phyloP scores from a whole-genome alignment of 2,797 vertebrate species.

The Sitta carolinensis region DNA sequence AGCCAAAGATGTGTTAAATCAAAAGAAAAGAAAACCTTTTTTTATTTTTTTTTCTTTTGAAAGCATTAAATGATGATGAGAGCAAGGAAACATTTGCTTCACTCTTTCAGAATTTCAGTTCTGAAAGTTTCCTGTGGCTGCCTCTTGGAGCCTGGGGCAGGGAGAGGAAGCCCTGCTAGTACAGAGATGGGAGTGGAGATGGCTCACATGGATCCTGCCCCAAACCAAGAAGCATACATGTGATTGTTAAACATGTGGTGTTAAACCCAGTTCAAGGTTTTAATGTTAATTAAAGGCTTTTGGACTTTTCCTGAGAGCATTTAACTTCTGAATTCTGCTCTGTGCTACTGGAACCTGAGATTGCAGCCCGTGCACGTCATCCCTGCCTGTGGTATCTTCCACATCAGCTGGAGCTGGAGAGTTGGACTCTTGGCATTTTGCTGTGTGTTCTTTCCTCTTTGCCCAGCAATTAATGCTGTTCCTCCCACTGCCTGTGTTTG shows the following conservation, averaged over 20 bases:
- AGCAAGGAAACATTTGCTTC: slow-evolving; percentile 29
- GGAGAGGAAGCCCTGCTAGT: not conserved
- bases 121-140: not conserved
- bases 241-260: accelerated
- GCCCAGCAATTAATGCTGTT: not conserved
- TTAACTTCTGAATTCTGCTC: not conserved
- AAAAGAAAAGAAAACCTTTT: not conserved
- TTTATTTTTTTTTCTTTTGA: not conserved
- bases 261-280: not conserved
- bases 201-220: not conserved
- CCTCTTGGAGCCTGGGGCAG: not conserved
- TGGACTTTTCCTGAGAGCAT: not conserved
- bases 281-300: not conserved
- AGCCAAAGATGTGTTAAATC: not conserved
- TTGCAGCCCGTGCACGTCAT: not conserved
- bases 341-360: not conserved
- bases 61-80: slow-evolving; percentile 9
- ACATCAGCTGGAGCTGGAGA: not conserved
- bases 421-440: slow-evolving; percentile 26
- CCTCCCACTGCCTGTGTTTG: accelerated
- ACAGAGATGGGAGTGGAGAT: not conserved
- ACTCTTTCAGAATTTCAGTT: not conserved
- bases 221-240: not conserved
- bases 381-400: not conserved
- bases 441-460: not conserved